Base-by-base conservation (phyloP, 2,888 invertebrate species). In the Bursaphelenchus okinawaensis region DNA sequence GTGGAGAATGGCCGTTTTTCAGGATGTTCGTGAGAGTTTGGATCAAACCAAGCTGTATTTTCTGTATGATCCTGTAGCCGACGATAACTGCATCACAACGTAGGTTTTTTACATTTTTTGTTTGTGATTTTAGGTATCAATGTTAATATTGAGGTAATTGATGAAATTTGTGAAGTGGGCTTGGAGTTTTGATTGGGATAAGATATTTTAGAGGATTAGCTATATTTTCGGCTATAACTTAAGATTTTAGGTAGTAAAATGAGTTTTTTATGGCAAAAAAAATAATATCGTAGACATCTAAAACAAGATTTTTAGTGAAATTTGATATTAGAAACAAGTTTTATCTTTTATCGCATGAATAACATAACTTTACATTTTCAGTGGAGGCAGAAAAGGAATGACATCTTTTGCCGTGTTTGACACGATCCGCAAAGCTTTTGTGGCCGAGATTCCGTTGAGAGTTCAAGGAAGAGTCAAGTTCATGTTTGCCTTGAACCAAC, bases 41-140 rank as follows among this genome's bases (percentile, higher is more conserved):
- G 81, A 82, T 56, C 66, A 63, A 7, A 66, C 65, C 40, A 76
- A 76, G 61, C 70, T 82, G 19, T 82, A 79, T 67, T 82, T 78
- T 54, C 71, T 82, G 20, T 82, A 81, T 62, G 82, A 82, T 63
- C 80, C 81, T 19, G 65, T 73, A 12, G 74, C 77, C 0, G 81
- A 81, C 62, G 81, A 82, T 60, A 68, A 64, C 26, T 75, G 76
- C n/a, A 67, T 68, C 12, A 75, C 75, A 6, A 75, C 76, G 75
- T 74, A 27, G 29, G 68, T 68, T 29, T 4, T 50, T 16, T n/a
- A n/a, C n/a, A n/a, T n/a, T n/a, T n/a, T n/a, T n/a, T n/a, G n/a
- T n/a, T n/a, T n/a, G 52, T 50, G 28, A 50, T 29, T 50, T 29
- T 52, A 50, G 61, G n/a, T n/a, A n/a, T n/a, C n/a, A 60, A 60